Percentiles rank a stretch among this genome's conserved stretches.
These are phyloP conservation scores for Calonectris borealis DNA, from an alignment of 2,113 vertebrate genomes.

Conservation along the genomic window DNA sequence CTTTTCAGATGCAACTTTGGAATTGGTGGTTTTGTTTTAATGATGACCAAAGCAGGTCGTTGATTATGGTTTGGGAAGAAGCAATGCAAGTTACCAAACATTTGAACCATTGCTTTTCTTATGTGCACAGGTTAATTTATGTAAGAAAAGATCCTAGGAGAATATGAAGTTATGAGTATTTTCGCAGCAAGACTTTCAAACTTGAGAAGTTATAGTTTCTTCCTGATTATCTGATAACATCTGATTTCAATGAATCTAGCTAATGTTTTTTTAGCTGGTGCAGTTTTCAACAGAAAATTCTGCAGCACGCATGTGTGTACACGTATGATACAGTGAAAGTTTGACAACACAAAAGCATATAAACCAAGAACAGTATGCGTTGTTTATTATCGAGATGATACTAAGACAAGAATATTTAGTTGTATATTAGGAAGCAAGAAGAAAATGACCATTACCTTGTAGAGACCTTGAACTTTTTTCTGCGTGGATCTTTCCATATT, in stretches of 20 bases:
- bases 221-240: neutral
- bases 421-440: neutral
- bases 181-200: neutral
- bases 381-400: neutral
- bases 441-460: neutral
- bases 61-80: neutral
- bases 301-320: neutral
- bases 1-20: neutral
- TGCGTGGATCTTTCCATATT: neutral
- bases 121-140: neutral
- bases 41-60: neutral
- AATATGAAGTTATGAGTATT: neutral
- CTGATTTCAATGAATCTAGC: neutral
- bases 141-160: neutral
- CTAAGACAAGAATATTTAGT: neutral
- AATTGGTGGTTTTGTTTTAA: neutral
- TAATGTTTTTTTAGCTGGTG: neutral
- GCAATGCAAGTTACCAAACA: neutral
- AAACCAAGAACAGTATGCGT: neutral
- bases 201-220: neutral
- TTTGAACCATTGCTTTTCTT: neutral
- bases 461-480: neutral
- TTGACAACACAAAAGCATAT: neutral
- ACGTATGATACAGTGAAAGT: neutral
- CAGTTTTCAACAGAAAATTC: neutral